phyloP scores from a whole-genome alignment of 1,140 invertebrate species.

The Scaptomyza montana region DNA sequence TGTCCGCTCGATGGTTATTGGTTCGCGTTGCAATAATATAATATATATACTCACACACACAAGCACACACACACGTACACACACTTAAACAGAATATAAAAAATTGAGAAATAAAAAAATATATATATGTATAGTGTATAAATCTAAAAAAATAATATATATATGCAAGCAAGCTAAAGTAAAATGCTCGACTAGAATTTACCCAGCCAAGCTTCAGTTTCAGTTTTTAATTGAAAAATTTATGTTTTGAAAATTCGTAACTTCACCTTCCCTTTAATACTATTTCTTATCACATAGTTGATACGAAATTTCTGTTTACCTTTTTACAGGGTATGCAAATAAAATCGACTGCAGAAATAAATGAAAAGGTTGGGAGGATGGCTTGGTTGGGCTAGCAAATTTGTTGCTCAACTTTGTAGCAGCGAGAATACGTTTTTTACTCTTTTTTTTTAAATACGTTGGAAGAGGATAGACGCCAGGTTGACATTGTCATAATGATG shows the following conservation, averaged over 20 bases:
- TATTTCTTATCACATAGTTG: too few relatives aligned
- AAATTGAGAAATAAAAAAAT: constrained; percentile 78
- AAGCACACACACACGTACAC: constrained; percentile 20
- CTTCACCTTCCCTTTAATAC: too few relatives aligned
- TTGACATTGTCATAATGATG: constrained; percentile 71
- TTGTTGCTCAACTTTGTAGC: constrained; percentile 68
- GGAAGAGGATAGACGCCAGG: neutral
- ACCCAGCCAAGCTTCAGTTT: neutral
- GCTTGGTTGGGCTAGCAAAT: constrained; percentile 7
- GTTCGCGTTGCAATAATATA: constrained; percentile 80
- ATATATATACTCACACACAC: constrained; percentile 59
- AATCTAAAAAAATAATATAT: constrained; percentile 28
- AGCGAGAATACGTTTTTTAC: constrained; percentile 55
- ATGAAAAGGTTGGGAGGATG: neutral
- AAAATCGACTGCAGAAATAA: neutral
- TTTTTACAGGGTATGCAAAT: constrained; percentile 34
- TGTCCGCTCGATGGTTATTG: constrained; percentile 81
- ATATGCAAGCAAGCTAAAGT: neutral
- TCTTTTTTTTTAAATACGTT: neutral
- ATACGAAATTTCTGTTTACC: too few relatives aligned
- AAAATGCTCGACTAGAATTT: neutral
- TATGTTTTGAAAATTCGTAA: too few relatives aligned
- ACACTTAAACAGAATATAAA: constrained; percentile 58
- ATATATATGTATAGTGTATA: neutral
- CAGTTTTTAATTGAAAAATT: too few relatives aligned